phyloP scores from a whole-genome alignment of 2,888 invertebrate species.

The Megaustenia siamemsis region DNA sequence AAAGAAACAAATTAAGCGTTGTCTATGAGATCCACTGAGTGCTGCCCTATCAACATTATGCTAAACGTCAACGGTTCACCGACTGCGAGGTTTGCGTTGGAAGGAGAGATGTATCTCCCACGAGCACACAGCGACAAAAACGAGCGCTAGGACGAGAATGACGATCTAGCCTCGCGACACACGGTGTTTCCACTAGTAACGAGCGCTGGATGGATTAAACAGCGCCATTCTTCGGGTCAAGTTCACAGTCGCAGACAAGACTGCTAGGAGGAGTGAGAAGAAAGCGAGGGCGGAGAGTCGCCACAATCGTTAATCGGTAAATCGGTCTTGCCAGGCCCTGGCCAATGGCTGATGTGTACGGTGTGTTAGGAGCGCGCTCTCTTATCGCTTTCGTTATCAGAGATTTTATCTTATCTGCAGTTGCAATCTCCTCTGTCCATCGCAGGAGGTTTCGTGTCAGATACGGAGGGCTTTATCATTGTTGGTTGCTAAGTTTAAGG shows the following conservation, averaged over 20 bases:
- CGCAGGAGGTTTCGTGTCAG: conserved; percentile 33
- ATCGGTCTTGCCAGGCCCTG: conserved; percentile 28
- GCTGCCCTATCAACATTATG: background rate
- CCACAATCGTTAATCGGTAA: conserved; percentile 29
- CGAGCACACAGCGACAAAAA: background rate
- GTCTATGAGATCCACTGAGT: too few species aligned
- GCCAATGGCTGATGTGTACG: conserved; percentile 42
- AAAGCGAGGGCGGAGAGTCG: conserved; percentile 38
- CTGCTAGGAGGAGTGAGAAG: background rate
- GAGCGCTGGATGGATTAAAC: background rate
- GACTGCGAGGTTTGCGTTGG: background rate
- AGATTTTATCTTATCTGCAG: conserved; percentile 44
- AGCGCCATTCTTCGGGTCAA: background rate
- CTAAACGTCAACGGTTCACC: background rate
- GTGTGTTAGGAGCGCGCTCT: conserved; percentile 31
- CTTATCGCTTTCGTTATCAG: conserved; percentile 40
- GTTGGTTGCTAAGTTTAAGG: conserved; percentile 33
- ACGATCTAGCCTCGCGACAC: background rate
- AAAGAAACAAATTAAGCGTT: too few species aligned
- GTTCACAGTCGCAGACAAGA: background rate
- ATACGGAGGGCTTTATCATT: conserved; percentile 33
- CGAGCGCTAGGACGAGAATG: background rate
- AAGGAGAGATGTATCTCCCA: background rate
- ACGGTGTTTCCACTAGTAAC: conserved; percentile 3
- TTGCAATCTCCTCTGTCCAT: conserved; percentile 36